phyloP scores from a whole-genome alignment of 2,797 vertebrate genomes.

The Adrianichthys oophorus region DNA sequence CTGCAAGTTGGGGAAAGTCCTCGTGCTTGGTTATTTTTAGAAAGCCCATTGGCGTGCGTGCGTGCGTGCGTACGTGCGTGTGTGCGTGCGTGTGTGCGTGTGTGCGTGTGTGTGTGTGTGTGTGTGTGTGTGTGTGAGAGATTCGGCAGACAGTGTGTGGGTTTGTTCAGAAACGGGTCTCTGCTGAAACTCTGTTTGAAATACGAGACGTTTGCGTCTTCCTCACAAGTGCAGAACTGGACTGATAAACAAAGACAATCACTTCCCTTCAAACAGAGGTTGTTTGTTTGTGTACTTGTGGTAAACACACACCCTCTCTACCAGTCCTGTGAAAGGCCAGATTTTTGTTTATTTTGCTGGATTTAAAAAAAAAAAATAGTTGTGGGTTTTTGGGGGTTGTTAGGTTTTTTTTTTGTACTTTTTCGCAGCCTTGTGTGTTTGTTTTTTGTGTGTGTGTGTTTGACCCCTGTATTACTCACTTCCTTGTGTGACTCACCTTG shows the following conservation, averaged over 20 bases:
- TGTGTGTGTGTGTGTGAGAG: constrained; percentile 20
- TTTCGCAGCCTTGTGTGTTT: neutral
- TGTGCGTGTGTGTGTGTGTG: constrained; percentile 19
- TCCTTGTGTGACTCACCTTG: constrained; percentile 57
- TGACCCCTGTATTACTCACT: constrained; percentile 14
- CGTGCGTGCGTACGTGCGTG: neutral
- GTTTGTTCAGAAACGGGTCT: constrained; percentile 56
- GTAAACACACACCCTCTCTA: constrained; percentile 14
- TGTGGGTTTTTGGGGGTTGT: constrained; percentile 4
- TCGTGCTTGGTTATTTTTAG: neutral
- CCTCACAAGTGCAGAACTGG: neutral
- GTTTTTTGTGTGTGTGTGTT: constrained; percentile 7
- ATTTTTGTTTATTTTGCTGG: neutral
- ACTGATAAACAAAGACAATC: constrained; percentile 29
- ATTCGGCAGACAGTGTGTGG: constrained; percentile 26
- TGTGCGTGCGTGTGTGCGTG: constrained; percentile 16
- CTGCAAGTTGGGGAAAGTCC: constrained; percentile 13
- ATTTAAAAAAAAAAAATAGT: constrained; percentile 4
- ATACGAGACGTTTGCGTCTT: constrained; percentile 44
- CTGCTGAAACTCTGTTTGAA: constrained; percentile 62
- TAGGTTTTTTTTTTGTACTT: neutral
- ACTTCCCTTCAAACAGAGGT: constrained; percentile 27
- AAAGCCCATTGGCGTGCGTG: neutral
- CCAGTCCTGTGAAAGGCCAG: neutral
- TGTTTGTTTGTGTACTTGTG: constrained; percentile 24